Evolutionary conservation across 2,797 vertebrate species (phyloP).

Genomic region (Myripristis murdjan): DNA sequence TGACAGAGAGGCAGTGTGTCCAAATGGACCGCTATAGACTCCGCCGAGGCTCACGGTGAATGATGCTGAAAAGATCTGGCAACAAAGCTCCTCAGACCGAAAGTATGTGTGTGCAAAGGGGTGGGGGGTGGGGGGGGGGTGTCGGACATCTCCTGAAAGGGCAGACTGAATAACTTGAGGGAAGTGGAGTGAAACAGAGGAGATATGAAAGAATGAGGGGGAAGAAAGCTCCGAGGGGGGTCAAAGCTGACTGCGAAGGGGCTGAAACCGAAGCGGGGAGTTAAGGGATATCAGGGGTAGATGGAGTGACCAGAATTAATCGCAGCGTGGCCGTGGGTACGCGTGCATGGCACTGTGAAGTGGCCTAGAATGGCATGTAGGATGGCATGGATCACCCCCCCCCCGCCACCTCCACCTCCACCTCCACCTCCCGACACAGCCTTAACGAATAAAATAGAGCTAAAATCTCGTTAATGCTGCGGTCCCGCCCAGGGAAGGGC

Average conservation of each 20-base stretch:
- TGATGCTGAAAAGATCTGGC: conserved; percentile 62
- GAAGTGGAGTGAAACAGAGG: conserved; percentile 60
- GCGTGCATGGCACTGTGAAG: conserved; percentile 36
- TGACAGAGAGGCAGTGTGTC: conserved; percentile 20
- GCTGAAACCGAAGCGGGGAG: not conserved
- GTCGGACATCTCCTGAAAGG: conserved; percentile 31
- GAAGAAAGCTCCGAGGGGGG: not conserved
- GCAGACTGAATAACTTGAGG: conserved; percentile 43
- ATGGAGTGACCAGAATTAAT: conserved; percentile 62
- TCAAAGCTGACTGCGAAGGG: not conserved
- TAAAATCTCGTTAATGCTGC: not conserved
- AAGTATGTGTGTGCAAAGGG: conserved; percentile 31
- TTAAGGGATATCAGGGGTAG: conserved; percentile 27
- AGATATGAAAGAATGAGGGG: conserved; percentile 60
- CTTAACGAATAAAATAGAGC: conserved; percentile 4
- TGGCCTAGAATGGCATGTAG: conserved; percentile 59
- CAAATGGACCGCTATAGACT: conserved; percentile 28
- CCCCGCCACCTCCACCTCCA: not conserved
- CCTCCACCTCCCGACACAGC: not conserved
- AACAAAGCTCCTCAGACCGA: conserved; percentile 24
- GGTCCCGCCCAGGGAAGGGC: not conserved
- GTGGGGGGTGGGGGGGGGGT: too few species aligned
- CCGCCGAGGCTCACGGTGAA: conserved; percentile 47
- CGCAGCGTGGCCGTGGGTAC: conserved; percentile 21
- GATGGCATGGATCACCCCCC: conserved; percentile 16